Percentiles rank a stretch among this genome's conserved stretches.
These are phyloP conservation scores for Cheirogaleus major DNA, from an alignment of 2,797 vertebrate genomes.

Conservation along the genomic window DNA sequence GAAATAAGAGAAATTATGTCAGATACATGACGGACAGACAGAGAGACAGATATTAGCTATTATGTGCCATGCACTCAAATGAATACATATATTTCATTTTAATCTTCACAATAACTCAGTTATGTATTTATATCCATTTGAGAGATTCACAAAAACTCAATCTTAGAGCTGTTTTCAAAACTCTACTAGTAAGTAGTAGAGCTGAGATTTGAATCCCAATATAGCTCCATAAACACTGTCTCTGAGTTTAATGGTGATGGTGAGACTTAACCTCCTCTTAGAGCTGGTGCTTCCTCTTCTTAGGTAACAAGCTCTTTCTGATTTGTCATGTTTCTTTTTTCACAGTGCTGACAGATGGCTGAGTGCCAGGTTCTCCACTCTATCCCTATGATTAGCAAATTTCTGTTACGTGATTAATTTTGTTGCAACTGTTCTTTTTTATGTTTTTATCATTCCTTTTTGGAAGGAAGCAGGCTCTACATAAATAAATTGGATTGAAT, in stretches of 20 bases:
- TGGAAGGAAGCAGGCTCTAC: conserved; percentile 3
- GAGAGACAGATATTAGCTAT: background rate
- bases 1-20: background rate
- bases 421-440: background rate
- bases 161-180: background rate
- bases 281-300: background rate
- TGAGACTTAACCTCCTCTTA: background rate
- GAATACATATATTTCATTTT: conserved; percentile 14
- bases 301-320: background rate
- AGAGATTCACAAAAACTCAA: background rate
- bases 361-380: background rate
- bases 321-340: background rate
- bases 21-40: background rate
- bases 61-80: background rate
- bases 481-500: conserved; percentile 17
- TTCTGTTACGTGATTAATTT: conserved; percentile 19
- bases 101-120: background rate
- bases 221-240: background rate
- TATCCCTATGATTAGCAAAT: conserved; percentile 24
- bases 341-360: background rate
- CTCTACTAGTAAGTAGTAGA: background rate
- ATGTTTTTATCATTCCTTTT: conserved; percentile 35
- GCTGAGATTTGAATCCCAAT: background rate
- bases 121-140: background rate
- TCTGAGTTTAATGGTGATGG: background rate